Base-by-base conservation (phyloP, 2,797 vertebrate species). In the Clarias platycephalus region DNA sequence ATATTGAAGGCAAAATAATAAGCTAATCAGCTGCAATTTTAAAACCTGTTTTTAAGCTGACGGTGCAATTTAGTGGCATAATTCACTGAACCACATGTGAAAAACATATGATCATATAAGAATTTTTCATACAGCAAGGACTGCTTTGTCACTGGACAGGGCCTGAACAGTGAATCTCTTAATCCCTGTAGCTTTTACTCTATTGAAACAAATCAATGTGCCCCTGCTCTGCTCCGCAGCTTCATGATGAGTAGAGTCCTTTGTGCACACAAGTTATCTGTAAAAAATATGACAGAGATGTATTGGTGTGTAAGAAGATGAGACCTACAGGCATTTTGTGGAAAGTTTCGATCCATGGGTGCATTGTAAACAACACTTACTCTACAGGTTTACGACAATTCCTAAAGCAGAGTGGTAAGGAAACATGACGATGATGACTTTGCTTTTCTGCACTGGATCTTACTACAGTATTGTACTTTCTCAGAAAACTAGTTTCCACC, bases 261-360 rank as follows among this genome's bases (percentile, higher is more conserved):
- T 82, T 89, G 83, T 90, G 81, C 84, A 80, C 83, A 88, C 90
- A 89, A 89, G 86, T 90, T 88, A 87, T 90, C 86, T 89, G 88
- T 83, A 86, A 79, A 44, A 86, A 88, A 87, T 83, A 87, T 90
- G 86, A 86, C 82, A 86, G 40, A 40, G 57, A 85, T 74, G 85
- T 18, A 12, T 67, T 18, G 44, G 85, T 7, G 15, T 60, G 9
- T 40, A 49, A 81, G 58, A 77, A 85, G 66, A 44, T 57, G 53
- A 44, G 63, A 22, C 66, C 64, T 79, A 75, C 84, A 83, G 62
- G 70, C 53, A 22, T 49, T 64, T 44, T 79, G 58, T 70, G 67
- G 68, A 74, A 81, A 18, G 68, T 83, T 85, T 82, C 66, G 64
- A 80, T 74, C 84, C 81, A 71, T 70, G 66, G 24, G 53, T 87